These are phyloP conservation scores for Blennius ocellaris DNA, from an alignment of 2,113 vertebrate genomes.

Conservation along the genomic window DNA sequence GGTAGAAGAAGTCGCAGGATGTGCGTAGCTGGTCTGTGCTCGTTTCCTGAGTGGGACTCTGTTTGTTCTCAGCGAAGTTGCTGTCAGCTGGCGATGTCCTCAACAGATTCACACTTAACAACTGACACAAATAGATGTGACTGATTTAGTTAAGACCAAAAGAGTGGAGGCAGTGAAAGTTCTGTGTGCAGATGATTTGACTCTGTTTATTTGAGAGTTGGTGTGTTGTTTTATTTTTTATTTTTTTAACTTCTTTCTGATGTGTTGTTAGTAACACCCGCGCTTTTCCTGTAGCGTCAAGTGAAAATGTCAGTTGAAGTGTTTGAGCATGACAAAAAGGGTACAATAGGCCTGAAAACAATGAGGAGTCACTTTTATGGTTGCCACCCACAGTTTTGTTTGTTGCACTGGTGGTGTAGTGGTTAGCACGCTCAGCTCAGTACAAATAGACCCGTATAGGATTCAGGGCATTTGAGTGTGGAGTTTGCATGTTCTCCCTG, in stretches of 20 bases:
- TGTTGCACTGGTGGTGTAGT: no score
- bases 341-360: no score
- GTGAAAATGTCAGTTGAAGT: neutral
- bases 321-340: no score
- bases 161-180: constrained; percentile 17
- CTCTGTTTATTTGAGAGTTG: no score
- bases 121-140: neutral
- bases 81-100: constrained; percentile 4
- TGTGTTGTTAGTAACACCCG: neutral
- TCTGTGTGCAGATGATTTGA: neutral
- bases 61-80: constrained; percentile 27
- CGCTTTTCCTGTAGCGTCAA: neutral
- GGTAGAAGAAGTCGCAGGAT: constrained; percentile 9
- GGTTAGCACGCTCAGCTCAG: no score
- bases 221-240: no score
- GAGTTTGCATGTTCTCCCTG: no score
- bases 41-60: constrained; percentile 9
- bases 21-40: constrained; percentile 6
- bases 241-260: neutral
- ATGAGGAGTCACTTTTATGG: no score
- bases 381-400: no score
- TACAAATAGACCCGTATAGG: no score
- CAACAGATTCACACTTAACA: constrained; percentile 31
- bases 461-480: no score
- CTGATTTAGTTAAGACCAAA: constrained; percentile 12